A percentile compares a stretch with the other conserved stretches of the same genome.
These are phyloP conservation scores for Cyclina sinensis DNA, from an alignment of 1,140 invertebrate genomes.

Conservation along the genomic window DNA sequence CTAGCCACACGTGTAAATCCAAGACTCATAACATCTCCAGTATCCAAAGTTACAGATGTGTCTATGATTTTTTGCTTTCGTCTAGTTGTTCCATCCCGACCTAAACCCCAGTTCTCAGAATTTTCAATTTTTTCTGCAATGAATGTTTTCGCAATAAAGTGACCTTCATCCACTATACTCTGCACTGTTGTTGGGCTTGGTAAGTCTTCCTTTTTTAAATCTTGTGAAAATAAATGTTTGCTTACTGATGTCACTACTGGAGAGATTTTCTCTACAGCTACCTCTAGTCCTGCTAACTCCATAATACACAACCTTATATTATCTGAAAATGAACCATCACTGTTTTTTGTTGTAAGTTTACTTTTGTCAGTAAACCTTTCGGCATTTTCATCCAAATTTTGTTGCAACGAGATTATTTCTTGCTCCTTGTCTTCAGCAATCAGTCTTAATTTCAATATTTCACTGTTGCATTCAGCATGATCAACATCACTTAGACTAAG, in stretches of 20 bases:
- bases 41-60: conserved; percentile 24
- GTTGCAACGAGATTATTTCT: no score
- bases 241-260: conserved; percentile 52
- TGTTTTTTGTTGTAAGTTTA: background rate
- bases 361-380: no score
- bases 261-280: conserved; percentile 67
- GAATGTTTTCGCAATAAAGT: conserved; percentile 61
- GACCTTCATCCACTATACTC: conserved; percentile 67
- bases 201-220: conserved; percentile 36
- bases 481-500: no score
- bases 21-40: background rate
- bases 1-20: background rate
- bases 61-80: conserved; percentile 63
- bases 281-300: conserved; percentile 64
- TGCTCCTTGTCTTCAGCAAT: no score
- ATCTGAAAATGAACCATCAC: conserved; percentile 49
- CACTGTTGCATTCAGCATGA: background rate
- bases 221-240: conserved; percentile 53
- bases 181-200: conserved; percentile 38
- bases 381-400: no score
- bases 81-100: conserved; percentile 50
- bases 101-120: conserved; percentile 44
- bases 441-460: no score
- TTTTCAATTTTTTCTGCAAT: conserved; percentile 43
- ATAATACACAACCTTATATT: conserved; percentile 52